Base-by-base conservation (phyloP, 2,888 invertebrate species). In the Cerastoderma edule region DNA sequence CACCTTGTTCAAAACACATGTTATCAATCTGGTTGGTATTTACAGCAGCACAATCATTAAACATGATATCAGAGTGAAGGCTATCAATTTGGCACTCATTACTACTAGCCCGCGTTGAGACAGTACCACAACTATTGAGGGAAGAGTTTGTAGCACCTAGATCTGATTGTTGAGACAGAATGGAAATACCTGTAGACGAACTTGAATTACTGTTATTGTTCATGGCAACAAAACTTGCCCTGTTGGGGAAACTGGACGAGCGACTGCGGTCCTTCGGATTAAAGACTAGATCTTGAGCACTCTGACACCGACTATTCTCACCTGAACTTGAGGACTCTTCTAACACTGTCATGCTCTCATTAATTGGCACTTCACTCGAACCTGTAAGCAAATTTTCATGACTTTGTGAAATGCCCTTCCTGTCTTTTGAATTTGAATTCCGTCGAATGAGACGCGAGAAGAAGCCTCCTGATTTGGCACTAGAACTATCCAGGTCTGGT, bases 161-260 rank as follows among this genome's bases (percentile, higher is more conserved):
- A 69, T 79, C 82, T 22, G 82, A 82, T 39, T 82, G 79, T 35
- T 82, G 78, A 67, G 82, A 82, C 56, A 82, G 70, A 48, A 77
- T 68, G 24, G 82, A 82, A 56, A 82, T 79, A 13, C 82, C 82
- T 30, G 82, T 82, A 13, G 82, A 82, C 32, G 82, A 79, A 53
- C 82, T 82, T 57, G 82, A 82, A 48, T 68, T 77, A 67, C 82
- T 82, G 28, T 80, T 74, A n/a, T 60, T 60, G 63, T 76, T 77
- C 81, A 83, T 81, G 3, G 84, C 83, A 39, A 84, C 68, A 73
- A 78, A 86, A 65, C 84, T 83, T 60, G 84, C 81, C 28, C 88
- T 80, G 74, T 89, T 90, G 16, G 90, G 90, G 80, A 90, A 89
- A 67, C 90, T 90, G 6, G 89, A 89, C 30, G 90, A 90, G 53